Evolutionary conservation across 2,888 invertebrate genomes (phyloP).

Genomic region (Andricus curvator): DNA sequence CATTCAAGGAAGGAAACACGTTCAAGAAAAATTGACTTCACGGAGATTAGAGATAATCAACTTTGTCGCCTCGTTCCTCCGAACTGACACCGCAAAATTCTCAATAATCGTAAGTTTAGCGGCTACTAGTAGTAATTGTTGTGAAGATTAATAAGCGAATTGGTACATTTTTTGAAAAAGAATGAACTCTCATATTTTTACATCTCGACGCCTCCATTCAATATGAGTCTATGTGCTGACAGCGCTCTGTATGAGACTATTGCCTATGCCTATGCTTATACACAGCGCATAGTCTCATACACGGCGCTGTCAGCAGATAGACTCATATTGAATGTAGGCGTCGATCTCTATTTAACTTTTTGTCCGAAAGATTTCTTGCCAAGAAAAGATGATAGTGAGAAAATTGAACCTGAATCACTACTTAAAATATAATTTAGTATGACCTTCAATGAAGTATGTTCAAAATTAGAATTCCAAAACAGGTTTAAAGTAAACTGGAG

Average conservation of each 20-base stretch:
- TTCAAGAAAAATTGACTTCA: not conserved
- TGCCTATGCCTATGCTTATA: too few species aligned
- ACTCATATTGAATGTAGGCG: too few species aligned
- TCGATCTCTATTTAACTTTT: not conserved
- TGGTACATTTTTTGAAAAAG: not conserved
- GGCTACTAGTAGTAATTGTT: not conserved
- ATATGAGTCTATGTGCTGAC: too few species aligned
- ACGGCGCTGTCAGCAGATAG: too few species aligned
- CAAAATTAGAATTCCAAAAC: not conserved
- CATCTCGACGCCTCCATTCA: too few species aligned
- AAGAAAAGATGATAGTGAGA: not conserved
- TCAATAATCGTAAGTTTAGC: not conserved
- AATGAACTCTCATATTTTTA: not conserved
- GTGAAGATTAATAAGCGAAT: not conserved
- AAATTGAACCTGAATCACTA: not conserved
- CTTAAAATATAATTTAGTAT: not conserved
- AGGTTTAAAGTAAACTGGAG: not conserved
- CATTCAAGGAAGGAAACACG: not conserved
- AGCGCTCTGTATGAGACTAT: too few species aligned
- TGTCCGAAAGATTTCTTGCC: not conserved
- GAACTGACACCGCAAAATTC: not conserved
- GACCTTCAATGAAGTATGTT: not conserved
- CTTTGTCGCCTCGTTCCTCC: not conserved
- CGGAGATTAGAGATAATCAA: not conserved
- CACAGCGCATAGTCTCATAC: too few species aligned